Evolutionary conservation across 2,797 vertebrate species (phyloP).

Genomic region (Oryzias sinensis): DNA sequence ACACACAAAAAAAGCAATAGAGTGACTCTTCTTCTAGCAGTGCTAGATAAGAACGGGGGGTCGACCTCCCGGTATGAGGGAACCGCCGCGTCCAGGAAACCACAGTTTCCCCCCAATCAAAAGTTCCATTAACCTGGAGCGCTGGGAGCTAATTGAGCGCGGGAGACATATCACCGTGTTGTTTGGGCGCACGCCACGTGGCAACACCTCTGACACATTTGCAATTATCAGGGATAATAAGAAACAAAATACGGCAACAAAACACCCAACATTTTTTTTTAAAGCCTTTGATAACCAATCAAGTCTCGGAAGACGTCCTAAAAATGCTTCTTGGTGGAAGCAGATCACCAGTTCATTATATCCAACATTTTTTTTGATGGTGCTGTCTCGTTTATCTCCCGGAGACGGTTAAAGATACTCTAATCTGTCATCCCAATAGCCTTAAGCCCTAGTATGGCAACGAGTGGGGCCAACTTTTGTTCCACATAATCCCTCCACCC

Average conservation of each 20-base stretch:
- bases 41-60: conserved; percentile 64
- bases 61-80: conserved; percentile 43
- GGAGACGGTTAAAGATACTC: conserved; percentile 66
- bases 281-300: too few relatives aligned
- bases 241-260: conserved; percentile 30
- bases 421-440: conserved; percentile 77
- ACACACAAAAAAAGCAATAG: conserved; percentile 14
- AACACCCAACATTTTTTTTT: conserved; percentile 14
- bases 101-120: conserved; percentile 62
- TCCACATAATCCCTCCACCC: conserved; percentile 74
- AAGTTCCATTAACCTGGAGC: conserved; percentile 78
- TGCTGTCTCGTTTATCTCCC: conserved; percentile 68
- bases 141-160: conserved; percentile 72
- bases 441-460: conserved; percentile 67
- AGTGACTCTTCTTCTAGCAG: conserved; percentile 40
- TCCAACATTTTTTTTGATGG: conserved; percentile 51
- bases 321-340: conserved; percentile 34
- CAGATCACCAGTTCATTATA: conserved; percentile 70
- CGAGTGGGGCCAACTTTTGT: conserved; percentile 74
- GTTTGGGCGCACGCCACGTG: conserved; percentile 27
- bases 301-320: not conserved
- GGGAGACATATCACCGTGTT: conserved; percentile 54
- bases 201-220: conserved; percentile 54
- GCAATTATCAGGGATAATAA: conserved; percentile 65
- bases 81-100: conserved; percentile 41